These are phyloP conservation scores for Drosophila obscura DNA, from an alignment of 1,140 invertebrate genomes.

Conservation along the genomic window DNA sequence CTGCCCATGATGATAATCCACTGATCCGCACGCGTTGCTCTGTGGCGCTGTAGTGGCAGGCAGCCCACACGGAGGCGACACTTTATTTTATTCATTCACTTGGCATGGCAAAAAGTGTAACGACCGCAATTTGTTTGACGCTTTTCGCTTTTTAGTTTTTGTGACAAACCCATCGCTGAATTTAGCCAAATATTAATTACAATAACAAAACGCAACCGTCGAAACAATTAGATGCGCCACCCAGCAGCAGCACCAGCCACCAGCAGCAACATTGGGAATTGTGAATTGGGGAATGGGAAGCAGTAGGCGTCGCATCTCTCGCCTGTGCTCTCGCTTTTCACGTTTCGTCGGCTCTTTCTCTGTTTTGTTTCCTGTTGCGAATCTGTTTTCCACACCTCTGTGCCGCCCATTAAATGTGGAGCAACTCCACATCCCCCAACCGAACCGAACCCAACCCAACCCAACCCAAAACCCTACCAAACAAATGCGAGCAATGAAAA, in stretches of 20 bases:
- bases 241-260: slow-evolving; percentile 11
- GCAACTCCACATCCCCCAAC: slow-evolving; percentile 49
- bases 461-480: too few relatives aligned
- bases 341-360: slow-evolving; percentile 36
- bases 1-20: slow-evolving; percentile 11
- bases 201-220: slow-evolving; percentile 72
- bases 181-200: slow-evolving; percentile 76
- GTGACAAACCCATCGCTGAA: slow-evolving; percentile 23
- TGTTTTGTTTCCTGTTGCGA: slow-evolving; percentile 68
- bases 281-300: slow-evolving; percentile 17
- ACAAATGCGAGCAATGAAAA: slow-evolving; percentile 60
- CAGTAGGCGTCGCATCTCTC: slow-evolving; percentile 33
- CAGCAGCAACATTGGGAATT: background rate
- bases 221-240: slow-evolving; percentile 80
- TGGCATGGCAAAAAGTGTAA: slow-evolving; percentile 73
- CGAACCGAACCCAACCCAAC: background rate
- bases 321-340: slow-evolving; percentile 36
- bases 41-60: slow-evolving; percentile 43
- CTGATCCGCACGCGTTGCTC: slow-evolving; percentile 53
- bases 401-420: slow-evolving; percentile 67
- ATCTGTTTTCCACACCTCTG: slow-evolving; percentile 59
- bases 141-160: slow-evolving; percentile 71
- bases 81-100: slow-evolving; percentile 71
- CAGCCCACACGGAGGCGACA: slow-evolving; percentile 45
- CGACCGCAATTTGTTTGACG: slow-evolving; percentile 78